Percentiles rank a stretch among this genome's conserved stretches.
Evolutionary conservation across 2,797 vertebrate genomes (phyloP).

Genomic region (Anableps anableps): DNA sequence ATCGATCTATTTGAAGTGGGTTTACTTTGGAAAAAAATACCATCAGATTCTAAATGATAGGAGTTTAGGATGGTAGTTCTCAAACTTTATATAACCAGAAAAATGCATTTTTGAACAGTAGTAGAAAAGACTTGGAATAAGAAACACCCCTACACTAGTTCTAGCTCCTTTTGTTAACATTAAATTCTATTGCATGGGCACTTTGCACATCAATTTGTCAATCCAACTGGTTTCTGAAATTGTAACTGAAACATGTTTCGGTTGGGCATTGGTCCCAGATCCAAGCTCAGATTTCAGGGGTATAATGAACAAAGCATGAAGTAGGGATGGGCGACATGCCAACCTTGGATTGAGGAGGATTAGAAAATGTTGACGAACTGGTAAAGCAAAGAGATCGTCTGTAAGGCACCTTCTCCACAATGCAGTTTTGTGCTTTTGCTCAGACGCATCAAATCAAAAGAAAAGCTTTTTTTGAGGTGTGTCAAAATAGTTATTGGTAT

Average conservation of each 20-base stretch:
- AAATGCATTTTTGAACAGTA: background rate
- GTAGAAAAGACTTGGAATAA: background rate
- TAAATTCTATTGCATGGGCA: background rate
- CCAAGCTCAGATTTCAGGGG: background rate
- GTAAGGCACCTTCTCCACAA: background rate
- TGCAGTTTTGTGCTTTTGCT: background rate
- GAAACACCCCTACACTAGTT: background rate
- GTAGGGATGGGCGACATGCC: background rate
- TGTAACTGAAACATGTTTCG: background rate
- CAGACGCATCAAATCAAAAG: background rate
- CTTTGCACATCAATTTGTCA: background rate
- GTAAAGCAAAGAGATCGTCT: background rate
- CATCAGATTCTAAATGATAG: background rate
- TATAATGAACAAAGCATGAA: background rate
- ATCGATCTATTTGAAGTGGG: background rate
- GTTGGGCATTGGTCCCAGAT: background rate
- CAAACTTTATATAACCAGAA: background rate
- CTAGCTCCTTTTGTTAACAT: background rate
- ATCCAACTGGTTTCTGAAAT: background rate
- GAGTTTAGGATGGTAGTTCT: background rate
- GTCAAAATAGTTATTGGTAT: background rate
- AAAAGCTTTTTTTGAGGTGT: background rate
- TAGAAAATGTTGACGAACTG: background rate
- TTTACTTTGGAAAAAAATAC: background rate
- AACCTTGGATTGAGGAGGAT: no score